Evolutionary conservation across 2,888 invertebrate genomes (phyloP).

Genomic region (Sylvicola cinctus): DNA sequence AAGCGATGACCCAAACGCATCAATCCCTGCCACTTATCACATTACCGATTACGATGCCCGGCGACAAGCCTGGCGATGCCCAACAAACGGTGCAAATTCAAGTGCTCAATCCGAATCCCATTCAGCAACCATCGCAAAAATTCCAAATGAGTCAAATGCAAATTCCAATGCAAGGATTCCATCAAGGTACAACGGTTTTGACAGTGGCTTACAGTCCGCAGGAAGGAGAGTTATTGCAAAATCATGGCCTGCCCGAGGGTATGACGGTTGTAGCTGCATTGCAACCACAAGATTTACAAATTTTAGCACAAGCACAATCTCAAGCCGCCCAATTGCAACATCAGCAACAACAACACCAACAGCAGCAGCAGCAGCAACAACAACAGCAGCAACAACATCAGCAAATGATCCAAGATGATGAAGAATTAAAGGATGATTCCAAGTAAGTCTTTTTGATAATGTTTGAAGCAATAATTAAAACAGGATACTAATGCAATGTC

Average conservation of each 20-base stretch:
- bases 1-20: slow-evolving; percentile 13
- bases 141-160: slow-evolving; percentile 51
- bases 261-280: slow-evolving; percentile 46
- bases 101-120: slow-evolving; percentile 38
- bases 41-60: slow-evolving; percentile 58
- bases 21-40: slow-evolving; percentile 38
- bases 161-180: slow-evolving; percentile 54
- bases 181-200: slow-evolving; percentile 51
- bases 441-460: too few relatives aligned
- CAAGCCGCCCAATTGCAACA: slow-evolving; percentile 11
- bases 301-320: slow-evolving; percentile 24
- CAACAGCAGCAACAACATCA: slow-evolving; percentile 21
- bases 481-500: slow-evolving; percentile 4
- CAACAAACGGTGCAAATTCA: slow-evolving; percentile 63
- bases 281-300: slow-evolving; percentile 47
- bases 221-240: slow-evolving; percentile 36
- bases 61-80: slow-evolving; percentile 52
- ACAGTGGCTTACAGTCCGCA: slow-evolving; percentile 53
- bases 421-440: slow-evolving; percentile 3
- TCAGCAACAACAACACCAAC: too few relatives aligned
- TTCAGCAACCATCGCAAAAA: slow-evolving; percentile 36
- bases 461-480: slow-evolving; percentile 11
- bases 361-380: too few relatives aligned
- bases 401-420: slow-evolving; percentile 7
- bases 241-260: slow-evolving; percentile 29